Base-by-base conservation (phyloP, 2,113 vertebrate species). In the Sylvia atricapilla region DNA sequence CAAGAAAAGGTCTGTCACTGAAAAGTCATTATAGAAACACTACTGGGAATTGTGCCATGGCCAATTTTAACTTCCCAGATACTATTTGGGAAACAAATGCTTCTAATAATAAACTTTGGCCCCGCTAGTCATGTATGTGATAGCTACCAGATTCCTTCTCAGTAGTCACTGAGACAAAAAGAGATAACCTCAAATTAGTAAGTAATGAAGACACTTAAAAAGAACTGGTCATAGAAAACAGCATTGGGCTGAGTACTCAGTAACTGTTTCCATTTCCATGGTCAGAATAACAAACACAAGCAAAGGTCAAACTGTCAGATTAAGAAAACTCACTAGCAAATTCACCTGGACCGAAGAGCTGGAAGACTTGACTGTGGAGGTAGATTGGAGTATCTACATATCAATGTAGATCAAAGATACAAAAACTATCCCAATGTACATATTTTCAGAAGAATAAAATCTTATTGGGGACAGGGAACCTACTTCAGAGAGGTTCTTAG, bases 41-140 rank as follows among this genome's bases (percentile, higher is more conserved):
- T 46, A 64, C 81, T 93, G 77, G 89, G 77, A 95, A 91, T 73
- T 72, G 35, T 91, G 93, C 77, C 89, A 95, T 39, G 53, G 31
- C 68, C 47, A 82, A 14, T 43, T 92, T 95, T 64, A 89, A 87
- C 53, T 79, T 91, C 46, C 46, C 37, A 84, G 81, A 73, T 87
- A 66, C 69, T 88, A 55, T 90, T 73, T 89, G 49, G 80, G 81
- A 89, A 94, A 94, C 58, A 92, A 95, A 89, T 37, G 21, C 37
- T 96, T 81, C 91, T 94, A 91, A 68, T 84, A 89, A 82, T 94
- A 91, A 92, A 92, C 68, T 60, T 68, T 25, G n/a, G 56, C 66
- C 52, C 41, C 84, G 60, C 11, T 79, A 89, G 12, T 25, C 56
- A n/a, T 21, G 10, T 50, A 19, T 53, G 43, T 1, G 4, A 72